Evolutionary conservation across 2,888 invertebrate genomes (phyloP).

Genomic region (Calameuta idolon): DNA sequence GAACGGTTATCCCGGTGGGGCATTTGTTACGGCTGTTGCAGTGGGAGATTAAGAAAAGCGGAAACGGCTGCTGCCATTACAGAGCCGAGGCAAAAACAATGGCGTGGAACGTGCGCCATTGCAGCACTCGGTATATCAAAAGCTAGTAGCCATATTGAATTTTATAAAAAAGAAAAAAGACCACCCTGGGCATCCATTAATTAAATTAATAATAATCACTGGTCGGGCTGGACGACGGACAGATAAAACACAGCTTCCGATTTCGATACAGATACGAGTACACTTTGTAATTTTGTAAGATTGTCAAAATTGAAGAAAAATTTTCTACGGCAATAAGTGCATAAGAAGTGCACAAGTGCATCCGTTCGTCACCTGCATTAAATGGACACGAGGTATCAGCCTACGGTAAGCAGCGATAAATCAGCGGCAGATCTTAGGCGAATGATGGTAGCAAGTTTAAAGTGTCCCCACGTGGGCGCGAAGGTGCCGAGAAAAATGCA

Average conservation of each 20-base stretch:
- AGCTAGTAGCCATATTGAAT: not conserved
- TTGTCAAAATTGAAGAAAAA: not conserved
- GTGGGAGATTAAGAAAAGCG: conserved; percentile 39
- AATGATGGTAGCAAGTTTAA: conserved; percentile 26
- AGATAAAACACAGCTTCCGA: not conserved
- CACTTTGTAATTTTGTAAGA: no score
- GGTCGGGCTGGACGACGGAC: not conserved
- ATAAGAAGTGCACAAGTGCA: not conserved
- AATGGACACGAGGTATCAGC: conserved; percentile 7
- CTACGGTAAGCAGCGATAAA: conserved; percentile 33
- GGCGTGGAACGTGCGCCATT: conserved; percentile 35
- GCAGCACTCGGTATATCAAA: not conserved
- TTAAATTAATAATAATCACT: not conserved
- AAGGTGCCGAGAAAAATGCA: not conserved
- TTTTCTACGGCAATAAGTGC: not conserved
- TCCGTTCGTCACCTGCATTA: not conserved
- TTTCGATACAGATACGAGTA: no score
- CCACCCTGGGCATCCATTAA: not conserved
- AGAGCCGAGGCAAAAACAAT: conserved; percentile 36
- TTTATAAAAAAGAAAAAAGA: not conserved
- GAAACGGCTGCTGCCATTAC: conserved; percentile 34
- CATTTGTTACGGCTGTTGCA: conserved; percentile 28
- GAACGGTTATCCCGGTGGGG: conserved; percentile 29
- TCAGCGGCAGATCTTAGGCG: conserved; percentile 39
- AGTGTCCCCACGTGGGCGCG: not conserved